Evolutionary conservation across 2,797 vertebrate species (phyloP).

Genomic region (Neosilurus mollespiculum): DNA sequence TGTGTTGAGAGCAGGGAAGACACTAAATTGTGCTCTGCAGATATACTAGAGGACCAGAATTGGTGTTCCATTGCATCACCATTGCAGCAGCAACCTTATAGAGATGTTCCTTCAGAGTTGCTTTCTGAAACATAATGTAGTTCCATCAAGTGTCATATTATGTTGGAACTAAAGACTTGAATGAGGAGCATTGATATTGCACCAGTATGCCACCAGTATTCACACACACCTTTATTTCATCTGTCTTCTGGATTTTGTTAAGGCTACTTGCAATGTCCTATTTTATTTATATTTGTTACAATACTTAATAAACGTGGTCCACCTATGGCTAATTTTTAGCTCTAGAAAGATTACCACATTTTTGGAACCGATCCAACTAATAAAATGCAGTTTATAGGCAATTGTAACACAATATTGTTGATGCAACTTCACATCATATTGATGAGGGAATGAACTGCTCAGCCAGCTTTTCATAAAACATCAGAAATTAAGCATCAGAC

Average conservation of each 20-base stretch:
- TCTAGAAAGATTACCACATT: not conserved
- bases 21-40: conserved; percentile 12
- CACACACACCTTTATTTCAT: not conserved
- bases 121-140: not conserved
- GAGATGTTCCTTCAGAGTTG: conserved; percentile 17
- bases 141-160: not conserved
- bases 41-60: not conserved
- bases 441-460: not conserved
- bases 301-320: not conserved
- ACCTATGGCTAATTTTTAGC: not conserved
- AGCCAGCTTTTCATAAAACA: not conserved
- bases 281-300: not conserved
- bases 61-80: conserved; percentile 22
- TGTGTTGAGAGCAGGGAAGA: conserved; percentile 19
- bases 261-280: not conserved
- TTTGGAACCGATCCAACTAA: not conserved
- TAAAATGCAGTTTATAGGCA: not conserved
- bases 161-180: not conserved
- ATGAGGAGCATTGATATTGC: conserved; percentile 7
- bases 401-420: not conserved
- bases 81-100: not conserved
- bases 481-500: not conserved
- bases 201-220: not conserved
- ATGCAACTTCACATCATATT: not conserved
- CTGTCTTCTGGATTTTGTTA: not conserved